Base-by-base conservation (phyloP, 2,797 vertebrate species). In the Remorina albescens region DNA sequence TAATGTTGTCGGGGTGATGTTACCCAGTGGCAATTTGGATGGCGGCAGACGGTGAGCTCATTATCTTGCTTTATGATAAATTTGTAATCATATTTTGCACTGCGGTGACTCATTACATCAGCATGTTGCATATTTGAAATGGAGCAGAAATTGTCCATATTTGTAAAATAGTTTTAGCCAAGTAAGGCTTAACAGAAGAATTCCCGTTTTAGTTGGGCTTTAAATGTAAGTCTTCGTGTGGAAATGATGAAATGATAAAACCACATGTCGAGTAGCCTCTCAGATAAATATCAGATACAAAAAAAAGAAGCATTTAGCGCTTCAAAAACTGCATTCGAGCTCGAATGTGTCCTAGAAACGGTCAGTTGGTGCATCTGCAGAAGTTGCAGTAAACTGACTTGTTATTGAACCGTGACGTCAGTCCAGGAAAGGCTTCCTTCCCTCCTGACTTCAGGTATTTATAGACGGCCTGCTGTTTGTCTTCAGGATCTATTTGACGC, bases 401-500 rank as follows among this genome's bases (percentile, higher is more conserved):
- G 84, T 86, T 78, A 71, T 89, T 84, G 76, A 74, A 9, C 36
- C 36, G 15, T 81, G 76, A 88, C 54, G 79, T 69, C 64, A 86
- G 80, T 60, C 21, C 84, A 90, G 91, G 88, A 93, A 91, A 81
- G 74, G 67, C 81, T 90, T 93, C 90, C 91, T 91, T 86, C 90
- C 84, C 62, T 46, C 28, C 61, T 42, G 69, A 41, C 65, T 77
- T 54, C 67, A 85, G 86, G 84, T 92, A 91, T 92, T 93, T 90
- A 85, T 90, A 90, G 85, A 81, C 32, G 3, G 69, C 56, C 61
- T 54, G 73, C 56, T 49, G 54, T 91, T 90, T 87, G 84, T 88
- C 87, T 84, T 74, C 56, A 54, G 81, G 64, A 70, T 67, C 73
- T 77, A 57, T 79, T 46, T 89, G 84, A 91, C 86, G 74, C 64